These are phyloP conservation scores for Drosophila tropicalis DNA, from an alignment of 1,140 invertebrate genomes.

Conservation along the genomic window DNA sequence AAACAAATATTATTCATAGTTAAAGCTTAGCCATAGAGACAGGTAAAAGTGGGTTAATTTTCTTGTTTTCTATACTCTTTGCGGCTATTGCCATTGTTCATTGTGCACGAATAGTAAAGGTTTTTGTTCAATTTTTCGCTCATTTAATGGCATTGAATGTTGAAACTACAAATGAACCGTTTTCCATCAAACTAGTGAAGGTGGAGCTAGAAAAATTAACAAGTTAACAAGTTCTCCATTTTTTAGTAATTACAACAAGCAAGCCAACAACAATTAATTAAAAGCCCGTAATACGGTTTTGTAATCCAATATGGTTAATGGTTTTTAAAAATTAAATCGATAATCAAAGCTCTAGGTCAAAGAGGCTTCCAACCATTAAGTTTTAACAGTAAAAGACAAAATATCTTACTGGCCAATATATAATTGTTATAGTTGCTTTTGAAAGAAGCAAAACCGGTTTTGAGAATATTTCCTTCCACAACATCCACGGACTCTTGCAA, in stretches of 20 bases:
- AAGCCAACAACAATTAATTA: no score
- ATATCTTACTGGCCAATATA: no score
- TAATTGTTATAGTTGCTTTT: background rate
- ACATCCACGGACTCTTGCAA: background rate
- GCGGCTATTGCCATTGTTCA: background rate
- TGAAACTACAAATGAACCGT: background rate
- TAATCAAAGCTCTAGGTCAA: no score
- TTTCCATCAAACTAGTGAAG: background rate
- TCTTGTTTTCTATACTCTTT: conserved; percentile 19
- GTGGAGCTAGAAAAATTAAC: background rate
- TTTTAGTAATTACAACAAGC: background rate
- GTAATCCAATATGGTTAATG: no score
- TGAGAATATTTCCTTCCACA: conserved; percentile 5
- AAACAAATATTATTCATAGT: conserved; percentile 39
- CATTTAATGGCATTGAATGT: conserved; percentile 1
- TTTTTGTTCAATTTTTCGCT: background rate
- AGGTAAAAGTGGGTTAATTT: conserved; percentile 55
- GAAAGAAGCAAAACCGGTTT: background rate
- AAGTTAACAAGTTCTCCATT: background rate
- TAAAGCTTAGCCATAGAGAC: conserved; percentile 22
- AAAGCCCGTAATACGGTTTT: no score
- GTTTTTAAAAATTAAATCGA: no score
- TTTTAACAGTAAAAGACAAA: no score
- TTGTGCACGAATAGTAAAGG: background rate
- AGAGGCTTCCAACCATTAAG: no score